Evolutionary conservation across 30 jellyfish, hydroid and myxozoan species (phyloP).

Genomic region (Catostylus mosaicus): DNA sequence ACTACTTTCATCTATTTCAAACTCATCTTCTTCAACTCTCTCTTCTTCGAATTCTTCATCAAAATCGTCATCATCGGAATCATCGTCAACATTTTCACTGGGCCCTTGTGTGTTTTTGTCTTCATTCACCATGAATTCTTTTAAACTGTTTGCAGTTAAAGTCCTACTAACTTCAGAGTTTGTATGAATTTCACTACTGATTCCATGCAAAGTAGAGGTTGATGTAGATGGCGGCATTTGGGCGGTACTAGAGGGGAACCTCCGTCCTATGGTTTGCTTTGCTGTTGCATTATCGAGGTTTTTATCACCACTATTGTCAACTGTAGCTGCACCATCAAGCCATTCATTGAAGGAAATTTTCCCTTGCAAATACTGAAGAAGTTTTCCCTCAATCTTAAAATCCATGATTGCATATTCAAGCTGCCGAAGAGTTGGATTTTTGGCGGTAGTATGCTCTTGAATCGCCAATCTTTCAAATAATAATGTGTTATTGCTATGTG

Average conservation of each 20-base stretch:
- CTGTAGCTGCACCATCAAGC: conserved; percentile 61
- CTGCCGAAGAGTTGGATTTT: too few species aligned
- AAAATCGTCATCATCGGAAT: conserved; percentile 9
- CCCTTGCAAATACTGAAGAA: conserved; percentile 50
- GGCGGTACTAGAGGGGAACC: background rate
- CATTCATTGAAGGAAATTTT: conserved; percentile 61
- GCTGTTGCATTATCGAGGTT: background rate
- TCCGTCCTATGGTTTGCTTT: background rate
- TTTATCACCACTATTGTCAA: background rate
- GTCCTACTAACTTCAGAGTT: too few species aligned
- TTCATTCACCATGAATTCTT: too few species aligned
- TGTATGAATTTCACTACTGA: background rate
- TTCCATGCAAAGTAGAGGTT: background rate
- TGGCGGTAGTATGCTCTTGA: too few species aligned
- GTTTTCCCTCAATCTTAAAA: conserved; percentile 30
- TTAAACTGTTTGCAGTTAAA: too few species aligned
- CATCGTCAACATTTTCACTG: conserved; percentile 4
- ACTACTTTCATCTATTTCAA: background rate
- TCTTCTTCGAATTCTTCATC: conserved; percentile 6
- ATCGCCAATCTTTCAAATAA: too few species aligned
- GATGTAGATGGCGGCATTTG: background rate
- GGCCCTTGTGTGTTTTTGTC: too few species aligned
- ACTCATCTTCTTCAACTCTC: background rate
- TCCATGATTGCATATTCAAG: background rate
- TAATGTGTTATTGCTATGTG: too few species aligned